Base-by-base conservation (phyloP, 1,140 invertebrate species). In the Hylyphantes graminicola region DNA sequence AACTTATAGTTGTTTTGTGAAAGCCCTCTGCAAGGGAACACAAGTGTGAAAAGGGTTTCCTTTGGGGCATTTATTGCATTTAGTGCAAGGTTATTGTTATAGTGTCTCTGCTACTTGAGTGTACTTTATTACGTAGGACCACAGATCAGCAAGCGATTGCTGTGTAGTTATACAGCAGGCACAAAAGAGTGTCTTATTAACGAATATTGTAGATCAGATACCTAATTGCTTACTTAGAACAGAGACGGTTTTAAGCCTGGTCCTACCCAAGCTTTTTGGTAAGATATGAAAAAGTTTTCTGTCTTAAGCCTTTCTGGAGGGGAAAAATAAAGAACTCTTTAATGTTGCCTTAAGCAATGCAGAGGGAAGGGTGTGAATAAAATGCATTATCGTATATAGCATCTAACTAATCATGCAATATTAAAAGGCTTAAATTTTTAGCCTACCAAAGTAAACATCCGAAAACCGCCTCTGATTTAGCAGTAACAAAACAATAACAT, bases 41-140 rank as follows among this genome's bases (percentile, higher is more conserved):
- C 59, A 13, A 48, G 7, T 35, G 21, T 12, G 67, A 50, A 51
- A 70, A 53, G 9, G 7, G 35, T 78, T 19, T 50, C 50, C 72
- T 81, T 65, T 35, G 35, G 80, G 80, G 59, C 68, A 74, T 82
- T 82, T 65, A 70, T 68, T 80, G 77, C 77, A 80, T 68, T 80
- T 80, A 80, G 77, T 74, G 80, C 80, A 82, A 82, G 67, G 80
- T 82, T 82, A 82, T 53, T 82, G 80, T 82, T 72, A 51, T 82
- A 74, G 80, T 63, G 48, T 81, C 67, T 82, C 80, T 82, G 70
- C 70, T 74, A 74, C 68, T 72, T 82, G 68, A 74, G 53, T 74
- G 68, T 68, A 82, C 50, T 55, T 68, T 57, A 80, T 48, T 15
- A 54, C 65, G 12, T 70, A 82, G 50, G 55, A 74, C 21, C 48